Evolutionary conservation across 2,888 invertebrate genomes (phyloP).

Genomic region (Rhamnusium bicolor): DNA sequence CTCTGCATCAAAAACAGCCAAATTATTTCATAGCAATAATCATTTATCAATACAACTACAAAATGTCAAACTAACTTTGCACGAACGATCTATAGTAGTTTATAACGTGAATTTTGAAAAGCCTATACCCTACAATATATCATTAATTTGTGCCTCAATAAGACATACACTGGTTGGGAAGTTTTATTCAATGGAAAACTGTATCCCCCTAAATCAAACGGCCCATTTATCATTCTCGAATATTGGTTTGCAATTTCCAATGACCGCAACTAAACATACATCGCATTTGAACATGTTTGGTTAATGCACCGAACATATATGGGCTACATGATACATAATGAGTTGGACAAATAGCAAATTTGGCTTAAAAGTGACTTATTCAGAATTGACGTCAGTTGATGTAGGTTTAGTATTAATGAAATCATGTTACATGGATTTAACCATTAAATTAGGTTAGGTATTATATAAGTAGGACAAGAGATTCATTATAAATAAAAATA

Average conservation of each 20-base stretch:
- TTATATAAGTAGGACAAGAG: too few species aligned
- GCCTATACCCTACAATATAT: conserved; percentile 31
- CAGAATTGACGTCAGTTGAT: neutral
- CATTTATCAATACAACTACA: conserved; percentile 30
- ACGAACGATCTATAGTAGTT: neutral
- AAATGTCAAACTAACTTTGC: conserved; percentile 28
- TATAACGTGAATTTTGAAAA: conserved; percentile 16
- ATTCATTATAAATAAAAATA: too few species aligned
- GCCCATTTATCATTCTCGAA: conserved; percentile 61
- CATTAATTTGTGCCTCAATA: conserved; percentile 34
- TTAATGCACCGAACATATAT: conserved; percentile 54
- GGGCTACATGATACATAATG: conserved; percentile 39
- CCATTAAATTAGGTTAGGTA: neutral
- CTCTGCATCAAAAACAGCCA: neutral
- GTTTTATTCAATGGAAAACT: conserved; percentile 36
- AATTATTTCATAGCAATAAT: neutral
- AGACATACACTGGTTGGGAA: conserved; percentile 23
- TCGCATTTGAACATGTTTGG: conserved; percentile 55
- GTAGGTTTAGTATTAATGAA: neutral
- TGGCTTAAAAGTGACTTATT: conserved; percentile 31
- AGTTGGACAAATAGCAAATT: conserved; percentile 34
- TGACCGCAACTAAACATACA: conserved; percentile 61
- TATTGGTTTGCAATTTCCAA: conserved; percentile 63
- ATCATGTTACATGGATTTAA: neutral
- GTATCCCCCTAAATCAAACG: conserved; percentile 39